phyloP scores from a whole-genome alignment of 2,888 invertebrate species.

The Liodrosophila aerea region DNA sequence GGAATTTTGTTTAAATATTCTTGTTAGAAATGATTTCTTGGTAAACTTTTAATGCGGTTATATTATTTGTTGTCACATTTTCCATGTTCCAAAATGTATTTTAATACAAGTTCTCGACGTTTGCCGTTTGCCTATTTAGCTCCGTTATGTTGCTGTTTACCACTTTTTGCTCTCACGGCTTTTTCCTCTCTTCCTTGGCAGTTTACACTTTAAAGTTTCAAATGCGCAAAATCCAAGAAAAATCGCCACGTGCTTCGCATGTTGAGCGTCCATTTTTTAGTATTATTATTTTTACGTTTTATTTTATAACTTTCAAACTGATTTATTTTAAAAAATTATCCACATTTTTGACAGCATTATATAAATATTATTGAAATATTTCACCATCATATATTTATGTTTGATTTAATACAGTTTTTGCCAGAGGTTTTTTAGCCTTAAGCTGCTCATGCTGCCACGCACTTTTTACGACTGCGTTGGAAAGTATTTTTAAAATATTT shows the following conservation, averaged over 20 bases:
- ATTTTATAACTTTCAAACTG: neutral
- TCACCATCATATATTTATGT: neutral
- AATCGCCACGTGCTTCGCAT: conserved; percentile 45
- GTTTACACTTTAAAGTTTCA: conserved; percentile 71
- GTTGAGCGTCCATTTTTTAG: conserved; percentile 3
- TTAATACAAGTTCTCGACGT: conserved; percentile 27
- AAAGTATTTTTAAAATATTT: conserved; percentile 50
- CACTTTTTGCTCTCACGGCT: conserved; percentile 30
- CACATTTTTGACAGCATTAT: too few species aligned
- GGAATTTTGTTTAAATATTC: conserved; percentile 6
- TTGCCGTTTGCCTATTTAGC: conserved; percentile 33
- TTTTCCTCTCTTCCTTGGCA: conserved; percentile 14
- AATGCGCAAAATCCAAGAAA: conserved; percentile 71
- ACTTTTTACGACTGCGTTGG: conserved; percentile 63
- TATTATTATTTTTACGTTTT: conserved; percentile 14
- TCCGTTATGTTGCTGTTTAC: conserved; percentile 44
- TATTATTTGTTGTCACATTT: conserved; percentile 22
- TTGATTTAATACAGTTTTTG: neutral
- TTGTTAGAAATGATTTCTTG: conserved; percentile 37
- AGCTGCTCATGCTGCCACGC: conserved; percentile 64
- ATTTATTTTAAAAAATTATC: neutral
- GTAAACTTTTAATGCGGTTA: conserved; percentile 57
- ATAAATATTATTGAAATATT: neutral
- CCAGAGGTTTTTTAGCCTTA: conserved; percentile 16
- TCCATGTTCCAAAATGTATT: conserved; percentile 17